Percentiles rank a stretch among this genome's conserved stretches.
Evolutionary conservation across 2,113 vertebrate species (phyloP).

Genomic region (Upupa epops): DNA sequence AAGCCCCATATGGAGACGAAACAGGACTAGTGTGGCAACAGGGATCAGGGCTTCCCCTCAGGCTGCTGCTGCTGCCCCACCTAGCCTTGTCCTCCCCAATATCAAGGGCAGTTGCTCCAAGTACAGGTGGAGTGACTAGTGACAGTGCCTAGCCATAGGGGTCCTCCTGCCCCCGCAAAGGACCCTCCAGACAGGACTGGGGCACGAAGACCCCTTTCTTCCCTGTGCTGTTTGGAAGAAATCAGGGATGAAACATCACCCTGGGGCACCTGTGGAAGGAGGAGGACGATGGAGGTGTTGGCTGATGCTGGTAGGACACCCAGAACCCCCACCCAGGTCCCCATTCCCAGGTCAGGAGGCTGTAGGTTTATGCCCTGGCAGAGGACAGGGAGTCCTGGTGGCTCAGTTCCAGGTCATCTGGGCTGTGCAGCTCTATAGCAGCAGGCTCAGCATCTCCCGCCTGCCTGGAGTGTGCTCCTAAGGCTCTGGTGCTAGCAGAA

Average conservation of each 20-base stretch:
- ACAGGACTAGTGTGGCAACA: neutral
- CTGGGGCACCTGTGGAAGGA: rapidly evolving
- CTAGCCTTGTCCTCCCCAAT: rapidly evolving
- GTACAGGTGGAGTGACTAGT: neutral
- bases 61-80: neutral
- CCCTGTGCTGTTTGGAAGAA: neutral
- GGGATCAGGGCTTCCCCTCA: neutral
- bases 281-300: neutral
- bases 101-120: neutral
- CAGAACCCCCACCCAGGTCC: too few species aligned
- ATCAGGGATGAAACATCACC: neutral
- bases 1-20: rapidly evolving
- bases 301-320: neutral
- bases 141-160: neutral
- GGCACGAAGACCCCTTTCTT: neutral
- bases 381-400: neutral
- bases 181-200: rapidly evolving
- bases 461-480: neutral
- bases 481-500: neutral
- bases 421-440: neutral
- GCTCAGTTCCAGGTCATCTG: neutral
- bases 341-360: neutral
- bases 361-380: neutral
- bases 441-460: neutral
- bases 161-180: neutral